These are phyloP conservation scores for Rhaphigaster nebulosa DNA, from an alignment of 2,888 invertebrate species.

Conservation along the genomic window DNA sequence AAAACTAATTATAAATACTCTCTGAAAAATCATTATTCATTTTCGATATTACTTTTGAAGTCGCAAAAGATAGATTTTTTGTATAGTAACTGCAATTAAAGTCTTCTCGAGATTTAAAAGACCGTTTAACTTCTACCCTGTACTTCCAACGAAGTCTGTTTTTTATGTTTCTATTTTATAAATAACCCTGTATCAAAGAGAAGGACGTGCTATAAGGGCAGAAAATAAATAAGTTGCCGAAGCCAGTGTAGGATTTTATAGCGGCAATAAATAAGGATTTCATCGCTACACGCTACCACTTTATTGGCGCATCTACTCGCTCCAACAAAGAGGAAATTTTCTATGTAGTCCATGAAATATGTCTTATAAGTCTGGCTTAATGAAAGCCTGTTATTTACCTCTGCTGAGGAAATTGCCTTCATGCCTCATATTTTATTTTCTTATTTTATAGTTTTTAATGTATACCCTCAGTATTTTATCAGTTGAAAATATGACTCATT, in stretches of 20 bases:
- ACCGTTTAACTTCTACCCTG: neutral
- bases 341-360: neutral
- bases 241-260: neutral
- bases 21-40: too few species aligned
- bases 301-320: neutral
- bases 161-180: neutral
- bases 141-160: neutral
- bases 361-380: neutral
- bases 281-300: conserved; percentile 36
- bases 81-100: neutral
- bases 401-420: neutral
- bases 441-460: neutral
- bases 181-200: neutral
- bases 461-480: neutral
- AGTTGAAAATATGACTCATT: neutral
- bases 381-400: conserved; percentile 2
- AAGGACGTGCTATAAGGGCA: neutral
- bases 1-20: too few species aligned
- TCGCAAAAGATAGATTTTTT: too few species aligned
- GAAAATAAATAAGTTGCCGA: conserved; percentile 10
- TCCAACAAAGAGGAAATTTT: neutral
- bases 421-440: neutral
- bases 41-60: too few species aligned
- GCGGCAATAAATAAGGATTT: neutral
- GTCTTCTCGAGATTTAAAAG: neutral